Conservation (phyloP, 2,797 vertebrate genomes). For the Melanotaenia maccullochi region DNA sequence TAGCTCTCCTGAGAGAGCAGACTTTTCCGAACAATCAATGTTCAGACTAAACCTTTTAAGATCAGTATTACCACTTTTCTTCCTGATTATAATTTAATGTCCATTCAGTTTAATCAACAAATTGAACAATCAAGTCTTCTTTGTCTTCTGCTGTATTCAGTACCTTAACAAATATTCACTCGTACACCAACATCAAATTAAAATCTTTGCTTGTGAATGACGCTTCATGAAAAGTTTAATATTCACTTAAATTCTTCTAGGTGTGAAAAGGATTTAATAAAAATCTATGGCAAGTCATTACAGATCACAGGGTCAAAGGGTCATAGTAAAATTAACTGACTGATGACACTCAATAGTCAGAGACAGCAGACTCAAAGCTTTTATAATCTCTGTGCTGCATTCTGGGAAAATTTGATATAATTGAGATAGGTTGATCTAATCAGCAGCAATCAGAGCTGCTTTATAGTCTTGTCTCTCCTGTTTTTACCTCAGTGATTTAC, state of each 20-base stretch:
- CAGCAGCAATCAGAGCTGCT: conserved; percentile 6
- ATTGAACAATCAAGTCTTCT: not conserved
- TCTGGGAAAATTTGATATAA: not conserved
- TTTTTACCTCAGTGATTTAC: conserved; percentile 3
- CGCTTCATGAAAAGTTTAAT: not conserved
- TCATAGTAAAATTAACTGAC: not conserved
- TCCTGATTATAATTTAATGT: conserved; percentile 6
- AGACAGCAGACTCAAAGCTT: conserved; percentile 1
- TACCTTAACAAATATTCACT: not conserved
- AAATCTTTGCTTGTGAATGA: not conserved
- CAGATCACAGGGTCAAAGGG: not conserved
- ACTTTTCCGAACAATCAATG: not conserved
- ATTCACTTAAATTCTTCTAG: not conserved
- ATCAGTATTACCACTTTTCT: not conserved
- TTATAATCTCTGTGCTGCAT: not conserved
- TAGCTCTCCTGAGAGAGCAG: conserved; percentile 1
- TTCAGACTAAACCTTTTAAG: not conserved
- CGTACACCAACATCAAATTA: not conserved
- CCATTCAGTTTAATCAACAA: conserved; percentile 11
- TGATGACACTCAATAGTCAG: not conserved
- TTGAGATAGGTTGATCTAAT: conserved; percentile 3
- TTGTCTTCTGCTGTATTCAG: not conserved
- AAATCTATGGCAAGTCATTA: not conserved
- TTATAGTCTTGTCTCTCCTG: not conserved
- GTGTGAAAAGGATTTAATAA: not conserved